A percentile compares a stretch with the other conserved stretches of the same genome.
phyloP scores from a whole-genome alignment of 2,113 vertebrate genomes.

The Hiodon alosoides region DNA sequence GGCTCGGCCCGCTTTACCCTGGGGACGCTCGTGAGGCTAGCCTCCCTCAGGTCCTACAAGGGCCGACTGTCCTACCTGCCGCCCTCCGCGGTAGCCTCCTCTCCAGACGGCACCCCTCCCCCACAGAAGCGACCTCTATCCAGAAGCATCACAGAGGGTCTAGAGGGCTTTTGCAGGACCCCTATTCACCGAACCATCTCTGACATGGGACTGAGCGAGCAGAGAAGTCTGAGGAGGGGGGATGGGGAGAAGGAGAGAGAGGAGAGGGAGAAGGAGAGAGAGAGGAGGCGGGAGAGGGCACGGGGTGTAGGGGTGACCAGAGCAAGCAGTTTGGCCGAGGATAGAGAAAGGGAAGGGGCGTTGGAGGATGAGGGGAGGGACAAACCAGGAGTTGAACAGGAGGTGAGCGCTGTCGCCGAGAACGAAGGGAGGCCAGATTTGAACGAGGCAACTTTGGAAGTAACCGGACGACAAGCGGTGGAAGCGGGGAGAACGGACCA shows the following conservation, averaged over 20 bases:
- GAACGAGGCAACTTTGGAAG: conserved; percentile 44
- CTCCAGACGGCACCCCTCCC: conserved; percentile 49
- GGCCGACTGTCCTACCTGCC: conserved; percentile 84
- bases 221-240: conserved; percentile 60
- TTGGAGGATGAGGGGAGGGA: conserved; percentile 49
- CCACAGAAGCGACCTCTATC: conserved; percentile 60
- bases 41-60: conserved; percentile 78
- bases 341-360: conserved; percentile 57
- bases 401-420: conserved; percentile 28
- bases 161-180: conserved; percentile 58
- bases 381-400: conserved; percentile 38
- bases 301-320: conserved; percentile 60
- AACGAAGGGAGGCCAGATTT: conserved; percentile 36
- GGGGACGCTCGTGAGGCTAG: conserved; percentile 74
- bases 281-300: conserved; percentile 55
- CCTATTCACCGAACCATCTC: conserved; percentile 82
- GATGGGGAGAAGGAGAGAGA: conserved; percentile 63
- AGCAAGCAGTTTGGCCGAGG: conserved; percentile 67
- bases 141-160: conserved; percentile 68
- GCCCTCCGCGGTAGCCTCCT: conserved; percentile 51
- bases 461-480: not conserved
- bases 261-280: conserved; percentile 52
- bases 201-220: conserved; percentile 76
- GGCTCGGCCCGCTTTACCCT: conserved; percentile 83
- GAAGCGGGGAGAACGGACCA: conserved; percentile 30